phyloP scores from a whole-genome alignment of 2,797 vertebrate species.

The Parauchenoglanis punctatus region DNA sequence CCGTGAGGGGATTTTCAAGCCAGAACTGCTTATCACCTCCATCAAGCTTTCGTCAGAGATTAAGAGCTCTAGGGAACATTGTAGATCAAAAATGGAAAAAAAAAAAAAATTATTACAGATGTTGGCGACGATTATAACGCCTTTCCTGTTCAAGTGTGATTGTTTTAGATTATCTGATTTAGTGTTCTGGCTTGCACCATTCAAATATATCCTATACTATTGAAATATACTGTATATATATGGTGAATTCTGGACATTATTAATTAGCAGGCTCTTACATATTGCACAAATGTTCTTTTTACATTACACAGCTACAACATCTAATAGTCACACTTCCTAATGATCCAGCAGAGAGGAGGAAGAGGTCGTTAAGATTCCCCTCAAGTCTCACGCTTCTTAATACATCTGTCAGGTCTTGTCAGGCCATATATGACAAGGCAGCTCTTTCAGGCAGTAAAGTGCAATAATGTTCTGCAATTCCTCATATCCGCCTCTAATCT shows the following conservation, averaged over 20 bases:
- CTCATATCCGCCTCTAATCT: conserved; percentile 71
- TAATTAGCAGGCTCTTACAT: conserved; percentile 30
- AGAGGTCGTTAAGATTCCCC: conserved; percentile 58
- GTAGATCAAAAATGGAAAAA: conserved; percentile 41
- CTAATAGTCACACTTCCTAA: conserved; percentile 26
- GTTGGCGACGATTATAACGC: conserved; percentile 37
- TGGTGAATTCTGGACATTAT: neutral
- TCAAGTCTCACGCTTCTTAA: conserved; percentile 56
- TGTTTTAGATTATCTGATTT: conserved; percentile 17
- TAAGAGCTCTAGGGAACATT: conserved; percentile 60
- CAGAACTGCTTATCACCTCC: conserved; percentile 70
- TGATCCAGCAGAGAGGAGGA: conserved; percentile 15
- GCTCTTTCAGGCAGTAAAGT: conserved; percentile 67
- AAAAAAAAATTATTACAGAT: conserved; percentile 34
- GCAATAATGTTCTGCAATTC: conserved; percentile 70
- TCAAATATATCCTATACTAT: neutral
- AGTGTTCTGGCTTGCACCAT: neutral
- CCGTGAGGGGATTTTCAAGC: conserved; percentile 53
- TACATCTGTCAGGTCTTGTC: conserved; percentile 66
- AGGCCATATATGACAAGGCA: conserved; percentile 60
- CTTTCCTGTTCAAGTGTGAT: conserved; percentile 24
- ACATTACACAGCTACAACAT: conserved; percentile 7
- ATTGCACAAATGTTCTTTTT: neutral
- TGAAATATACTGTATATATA: neutral
- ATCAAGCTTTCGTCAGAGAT: conserved; percentile 74